These are phyloP conservation scores for Aurelia coerulea DNA, from an alignment of 30 jellyfish, hydroid and myxozoan species.

Conservation along the genomic window DNA sequence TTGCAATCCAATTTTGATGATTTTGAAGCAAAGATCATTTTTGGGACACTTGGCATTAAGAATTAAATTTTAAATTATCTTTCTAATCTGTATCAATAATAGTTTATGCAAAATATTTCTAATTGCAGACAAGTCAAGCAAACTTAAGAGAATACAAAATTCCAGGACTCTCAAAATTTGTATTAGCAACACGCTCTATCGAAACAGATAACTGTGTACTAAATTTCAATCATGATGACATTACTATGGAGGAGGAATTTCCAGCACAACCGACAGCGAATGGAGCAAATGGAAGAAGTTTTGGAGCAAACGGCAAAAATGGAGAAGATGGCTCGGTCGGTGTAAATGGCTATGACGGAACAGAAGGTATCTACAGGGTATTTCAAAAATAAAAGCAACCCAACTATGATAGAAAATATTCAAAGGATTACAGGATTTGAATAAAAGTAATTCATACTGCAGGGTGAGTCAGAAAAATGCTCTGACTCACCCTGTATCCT, in stretches of 20 bases:
- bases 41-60: no score
- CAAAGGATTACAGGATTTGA: no score
- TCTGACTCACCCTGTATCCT: no score
- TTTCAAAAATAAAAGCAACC: no score
- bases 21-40: no score
- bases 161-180: background rate
- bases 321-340: slow-evolving; percentile 30
- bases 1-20: no score
- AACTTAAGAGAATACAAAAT: background rate
- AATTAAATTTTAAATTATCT: no score
- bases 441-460: no score
- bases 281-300: slow-evolving; percentile 1
- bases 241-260: background rate
- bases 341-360: slow-evolving; percentile 6
- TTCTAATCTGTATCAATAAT: no score
- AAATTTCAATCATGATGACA: slow-evolving; percentile 2
- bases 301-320: background rate
- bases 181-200: background rate
- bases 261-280: background rate
- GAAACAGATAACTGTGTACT: slow-evolving; percentile 2
- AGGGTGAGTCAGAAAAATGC: no score
- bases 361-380: background rate
- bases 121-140: background rate
- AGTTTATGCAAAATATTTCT: background rate
- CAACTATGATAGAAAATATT: no score